Conservation (phyloP, 2,797 vertebrate species). For the Eulemur rubriventer region DNA sequence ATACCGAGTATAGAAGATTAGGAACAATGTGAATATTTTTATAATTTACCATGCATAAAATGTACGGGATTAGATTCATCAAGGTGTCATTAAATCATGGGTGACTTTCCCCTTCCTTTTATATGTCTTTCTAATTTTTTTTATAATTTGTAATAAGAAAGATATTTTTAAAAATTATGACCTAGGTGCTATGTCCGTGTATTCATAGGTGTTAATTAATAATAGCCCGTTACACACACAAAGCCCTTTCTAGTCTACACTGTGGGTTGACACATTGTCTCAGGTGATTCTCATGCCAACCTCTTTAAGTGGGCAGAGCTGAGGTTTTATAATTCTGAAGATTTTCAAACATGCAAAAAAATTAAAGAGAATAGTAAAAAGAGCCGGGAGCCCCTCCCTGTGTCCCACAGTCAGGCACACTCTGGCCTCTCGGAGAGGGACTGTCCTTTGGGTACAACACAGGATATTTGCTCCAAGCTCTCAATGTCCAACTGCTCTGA, state of each 20-base stretch:
- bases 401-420: not conserved
- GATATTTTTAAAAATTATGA: not conserved
- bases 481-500: fast-evolving
- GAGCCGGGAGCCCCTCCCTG: not conserved
- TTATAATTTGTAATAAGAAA: not conserved
- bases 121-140: not conserved
- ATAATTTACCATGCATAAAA: not conserved
- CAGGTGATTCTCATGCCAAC: not conserved
- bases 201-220: not conserved
- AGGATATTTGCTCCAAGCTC: not conserved
- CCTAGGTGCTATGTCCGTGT: not conserved
- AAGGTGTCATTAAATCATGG: not conserved
- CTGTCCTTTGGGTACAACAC: fast-evolving
- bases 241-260: not conserved
- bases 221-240: not conserved
- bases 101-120: not conserved
- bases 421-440: not conserved
- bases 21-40: not conserved
- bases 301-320: not conserved
- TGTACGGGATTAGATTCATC: not conserved
- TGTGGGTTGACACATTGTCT: not conserved
- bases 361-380: not conserved
- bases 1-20: not conserved
- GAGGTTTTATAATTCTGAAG: not conserved
- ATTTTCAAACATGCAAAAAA: not conserved